Evolutionary conservation across 2,113 vertebrate species (phyloP), one percentile per base, ranked within the genome.

Genomic region (Psilopsiagon aymara): DNA sequence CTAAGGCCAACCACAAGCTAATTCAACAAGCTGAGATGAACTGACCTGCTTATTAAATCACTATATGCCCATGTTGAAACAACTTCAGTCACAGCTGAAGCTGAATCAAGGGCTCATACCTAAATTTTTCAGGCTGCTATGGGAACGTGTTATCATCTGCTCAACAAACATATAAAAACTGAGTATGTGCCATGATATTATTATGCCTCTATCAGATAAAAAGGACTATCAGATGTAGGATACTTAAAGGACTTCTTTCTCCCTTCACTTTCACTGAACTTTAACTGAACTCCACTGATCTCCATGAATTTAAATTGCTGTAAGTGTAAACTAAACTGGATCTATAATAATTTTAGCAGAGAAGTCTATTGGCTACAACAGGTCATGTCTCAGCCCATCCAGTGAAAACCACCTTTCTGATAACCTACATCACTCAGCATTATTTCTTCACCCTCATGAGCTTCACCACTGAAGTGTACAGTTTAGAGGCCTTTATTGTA

Each of bases 101-200:
- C 73, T 94, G 89, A 92, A 91, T 91, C 68, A 75, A 67, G 47
- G 6, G 17, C 64, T 88, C 73, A 60, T 71, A 90, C 41, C 60
- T 83, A 74, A 83, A 81, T 88, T 92, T 83, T 94, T 41, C 86
- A 84, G 80, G 86, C 94, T 95, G 86, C 83, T 94, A 68, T 86
- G 87, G 80, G 73, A 92, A 91, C 15, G 0, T 82, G 31, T 59
- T 29, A 57, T 94, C 79, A 35, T 88, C 79, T 92, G 29, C 46
- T 85, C 70, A 49, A 68, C 55, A 68, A 89, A 82, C 19, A 52
- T 24, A 67, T 5, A 37, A 63, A 53, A 87, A 87, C 21, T 28
- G 33, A 96, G 51, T 71, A 68, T 46, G 19, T 75, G 51, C 70
- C 47, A 67, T 23, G 44, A 37, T 84, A 82, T 84, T 81, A 66